A percentile compares a stretch with the other conserved stretches of the same genome.
Conservation (phyloP, 1,140 invertebrate genomes). For the Drosophila setifemur region DNA sequence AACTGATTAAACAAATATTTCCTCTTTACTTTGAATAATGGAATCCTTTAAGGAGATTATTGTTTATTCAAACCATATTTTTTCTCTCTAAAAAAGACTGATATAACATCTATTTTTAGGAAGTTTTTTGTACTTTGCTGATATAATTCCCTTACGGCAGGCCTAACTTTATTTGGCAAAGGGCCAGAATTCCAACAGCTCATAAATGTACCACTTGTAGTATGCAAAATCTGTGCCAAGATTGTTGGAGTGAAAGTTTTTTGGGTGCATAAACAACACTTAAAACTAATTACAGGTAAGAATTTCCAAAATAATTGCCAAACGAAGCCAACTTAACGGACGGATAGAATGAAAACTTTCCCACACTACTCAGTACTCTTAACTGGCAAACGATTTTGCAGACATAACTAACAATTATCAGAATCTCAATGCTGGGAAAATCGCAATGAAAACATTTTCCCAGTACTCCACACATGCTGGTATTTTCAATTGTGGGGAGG, state of each 20-base stretch:
- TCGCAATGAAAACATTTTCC: constrained; percentile 37
- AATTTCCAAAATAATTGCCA: constrained; percentile 10
- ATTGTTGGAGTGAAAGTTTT: constrained; percentile 25
- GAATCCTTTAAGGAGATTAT: no score
- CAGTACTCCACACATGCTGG: constrained; percentile 31
- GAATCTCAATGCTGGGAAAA: constrained; percentile 21
- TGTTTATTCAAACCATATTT: no score
- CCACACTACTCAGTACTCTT: neutral
- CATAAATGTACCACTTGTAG: constrained; percentile 49
- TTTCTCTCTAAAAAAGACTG: no score
- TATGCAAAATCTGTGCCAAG: constrained; percentile 27
- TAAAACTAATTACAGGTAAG: constrained; percentile 46
- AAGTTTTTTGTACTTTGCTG: neutral
- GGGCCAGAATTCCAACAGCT: constrained; percentile 14
- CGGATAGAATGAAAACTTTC: constrained; percentile 14
- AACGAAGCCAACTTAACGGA: constrained; percentile 16
- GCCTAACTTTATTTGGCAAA: neutral
- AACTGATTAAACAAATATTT: no score
- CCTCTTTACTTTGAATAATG: no score
- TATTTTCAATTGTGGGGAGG: constrained; percentile 10
- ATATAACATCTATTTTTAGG: no score
- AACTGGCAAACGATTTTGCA: constrained; percentile 2
- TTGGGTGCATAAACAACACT: constrained; percentile 30
- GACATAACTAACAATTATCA: constrained; percentile 49
- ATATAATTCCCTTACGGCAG: neutral